These are phyloP conservation scores for Drosophila funebris DNA, from an alignment of 1,140 invertebrate species.

Conservation along the genomic window DNA sequence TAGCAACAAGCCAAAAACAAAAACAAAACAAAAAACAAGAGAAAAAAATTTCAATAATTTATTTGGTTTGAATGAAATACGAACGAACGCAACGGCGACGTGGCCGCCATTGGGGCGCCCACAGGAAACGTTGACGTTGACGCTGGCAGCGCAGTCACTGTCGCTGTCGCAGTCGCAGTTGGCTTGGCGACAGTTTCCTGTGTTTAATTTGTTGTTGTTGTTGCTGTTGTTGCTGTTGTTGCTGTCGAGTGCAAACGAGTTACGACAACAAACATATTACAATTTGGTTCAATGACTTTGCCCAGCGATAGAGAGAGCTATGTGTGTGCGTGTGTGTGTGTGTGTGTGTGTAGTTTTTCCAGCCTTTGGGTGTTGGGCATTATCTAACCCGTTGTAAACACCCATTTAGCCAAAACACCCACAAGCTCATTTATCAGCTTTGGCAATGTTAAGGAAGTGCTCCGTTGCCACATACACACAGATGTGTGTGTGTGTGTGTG, in stretches of 20 bases:
- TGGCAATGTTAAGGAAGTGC: constrained; percentile 69
- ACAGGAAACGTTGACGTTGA: constrained; percentile 68
- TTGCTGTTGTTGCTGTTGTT: constrained; percentile 26
- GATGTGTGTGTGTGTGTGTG: constrained; percentile 27
- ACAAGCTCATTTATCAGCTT: constrained; percentile 66
- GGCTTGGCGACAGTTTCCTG: not conserved
- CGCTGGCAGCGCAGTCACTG: constrained; percentile 38
- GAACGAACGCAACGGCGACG: constrained; percentile 49
- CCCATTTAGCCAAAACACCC: constrained; percentile 58
- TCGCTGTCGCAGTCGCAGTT: constrained; percentile 16
- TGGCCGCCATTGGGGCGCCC: constrained; percentile 77
- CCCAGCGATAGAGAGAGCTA: constrained; percentile 65
- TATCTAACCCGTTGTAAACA: constrained; percentile 58
- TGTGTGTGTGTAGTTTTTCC: constrained; percentile 1
- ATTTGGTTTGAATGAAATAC: constrained; percentile 81
- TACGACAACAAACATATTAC: constrained; percentile 79
- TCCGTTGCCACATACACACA: constrained; percentile 20
- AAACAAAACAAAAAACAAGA: constrained; percentile 26
- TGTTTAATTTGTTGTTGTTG: constrained; percentile 34
- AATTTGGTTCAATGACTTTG: constrained; percentile 81
- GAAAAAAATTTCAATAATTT: constrained; percentile 75
- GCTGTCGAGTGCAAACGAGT: constrained; percentile 72
- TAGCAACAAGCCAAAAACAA: constrained; percentile 74
- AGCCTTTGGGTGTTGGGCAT: constrained; percentile 32
- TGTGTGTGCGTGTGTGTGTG: not conserved